Percentiles rank a stretch among this genome's conserved stretches.
Evolutionary conservation across 2,888 invertebrate genomes (phyloP).

Genomic region (Andrena flavipes): DNA sequence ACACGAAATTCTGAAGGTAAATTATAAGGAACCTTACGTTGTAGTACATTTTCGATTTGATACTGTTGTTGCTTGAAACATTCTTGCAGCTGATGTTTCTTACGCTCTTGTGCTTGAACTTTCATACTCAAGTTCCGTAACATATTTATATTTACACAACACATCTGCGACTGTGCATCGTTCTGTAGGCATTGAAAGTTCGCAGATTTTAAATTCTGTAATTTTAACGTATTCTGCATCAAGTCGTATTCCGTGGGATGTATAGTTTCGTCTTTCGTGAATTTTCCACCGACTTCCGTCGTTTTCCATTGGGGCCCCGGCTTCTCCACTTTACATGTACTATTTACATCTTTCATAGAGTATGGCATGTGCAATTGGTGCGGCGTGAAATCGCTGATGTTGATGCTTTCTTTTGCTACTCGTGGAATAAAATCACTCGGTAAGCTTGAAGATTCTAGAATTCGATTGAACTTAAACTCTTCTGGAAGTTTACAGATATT

Average conservation of each 20-base stretch:
- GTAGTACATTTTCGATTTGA: constrained; percentile 55
- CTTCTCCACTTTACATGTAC: constrained; percentile 48
- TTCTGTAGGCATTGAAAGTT: constrained; percentile 56
- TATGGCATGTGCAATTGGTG: constrained; percentile 46
- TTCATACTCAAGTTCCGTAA: constrained; percentile 59
- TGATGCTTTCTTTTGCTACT: constrained; percentile 27
- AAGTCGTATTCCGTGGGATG: constrained; percentile 68
- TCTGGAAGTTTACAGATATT: constrained; percentile 54
- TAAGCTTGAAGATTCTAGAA: constrained; percentile 43
- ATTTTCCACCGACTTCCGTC: constrained; percentile 72
- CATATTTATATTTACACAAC: constrained; percentile 62
- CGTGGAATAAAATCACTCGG: constrained; percentile 36
- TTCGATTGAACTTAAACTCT: constrained; percentile 51
- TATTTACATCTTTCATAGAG: constrained; percentile 51
- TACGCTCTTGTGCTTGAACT: constrained; percentile 64
- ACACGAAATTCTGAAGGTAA: constrained; percentile 8
- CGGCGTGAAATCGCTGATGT: constrained; percentile 17
- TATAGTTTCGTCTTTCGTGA: constrained; percentile 47
- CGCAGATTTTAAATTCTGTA: constrained; percentile 68
- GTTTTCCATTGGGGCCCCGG: constrained; percentile 63
- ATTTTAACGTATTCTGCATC: constrained; percentile 75
- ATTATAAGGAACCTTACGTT: constrained; percentile 46
- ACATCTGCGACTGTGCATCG: constrained; percentile 48
- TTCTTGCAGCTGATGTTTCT: constrained; percentile 63
- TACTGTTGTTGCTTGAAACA: constrained; percentile 58